Percentiles rank a stretch among this genome's conserved stretches.
Evolutionary conservation across 2,888 invertebrate genomes (phyloP).

Genomic region (Eustalomyia histrio): DNA sequence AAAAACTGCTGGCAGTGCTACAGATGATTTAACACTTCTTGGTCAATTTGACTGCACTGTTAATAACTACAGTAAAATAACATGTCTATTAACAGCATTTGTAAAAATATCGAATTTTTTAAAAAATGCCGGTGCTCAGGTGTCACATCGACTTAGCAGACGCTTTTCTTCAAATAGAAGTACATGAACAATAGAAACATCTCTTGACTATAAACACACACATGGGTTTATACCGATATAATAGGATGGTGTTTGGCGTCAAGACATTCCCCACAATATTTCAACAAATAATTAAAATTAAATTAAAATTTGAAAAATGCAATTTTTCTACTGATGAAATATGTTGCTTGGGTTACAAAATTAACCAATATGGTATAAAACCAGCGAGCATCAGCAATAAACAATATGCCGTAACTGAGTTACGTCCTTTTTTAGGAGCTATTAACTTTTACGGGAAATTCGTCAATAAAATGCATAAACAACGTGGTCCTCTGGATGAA

Average conservation of each 20-base stretch:
- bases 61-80: conserved; percentile 42
- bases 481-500: conserved; percentile 52
- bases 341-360: conserved; percentile 52
- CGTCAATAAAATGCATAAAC: conserved; percentile 37
- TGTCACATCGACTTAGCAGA: conserved; percentile 61
- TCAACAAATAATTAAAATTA: conserved; percentile 62
- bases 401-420: conserved; percentile 52
- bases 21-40: conserved; percentile 39
- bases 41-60: conserved; percentile 46
- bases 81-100: conserved; percentile 57
- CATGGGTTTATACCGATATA: conserved; percentile 50
- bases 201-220: conserved; percentile 53
- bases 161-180: conserved; percentile 59
- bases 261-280: conserved; percentile 62
- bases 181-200: conserved; percentile 52
- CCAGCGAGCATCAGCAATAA: conserved; percentile 54
- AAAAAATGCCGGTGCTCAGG: conserved; percentile 50
- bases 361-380: conserved; percentile 55
- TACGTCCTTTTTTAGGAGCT: conserved; percentile 60
- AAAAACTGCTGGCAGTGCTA: conserved; percentile 47
- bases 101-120: conserved; percentile 53
- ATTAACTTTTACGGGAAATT: conserved; percentile 58
- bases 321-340: conserved; percentile 55
- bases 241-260: conserved; percentile 55
- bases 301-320: conserved; percentile 61